phyloP scores from a whole-genome alignment of 64 coral and sea anemone species.

The Acropora yongei region DNA sequence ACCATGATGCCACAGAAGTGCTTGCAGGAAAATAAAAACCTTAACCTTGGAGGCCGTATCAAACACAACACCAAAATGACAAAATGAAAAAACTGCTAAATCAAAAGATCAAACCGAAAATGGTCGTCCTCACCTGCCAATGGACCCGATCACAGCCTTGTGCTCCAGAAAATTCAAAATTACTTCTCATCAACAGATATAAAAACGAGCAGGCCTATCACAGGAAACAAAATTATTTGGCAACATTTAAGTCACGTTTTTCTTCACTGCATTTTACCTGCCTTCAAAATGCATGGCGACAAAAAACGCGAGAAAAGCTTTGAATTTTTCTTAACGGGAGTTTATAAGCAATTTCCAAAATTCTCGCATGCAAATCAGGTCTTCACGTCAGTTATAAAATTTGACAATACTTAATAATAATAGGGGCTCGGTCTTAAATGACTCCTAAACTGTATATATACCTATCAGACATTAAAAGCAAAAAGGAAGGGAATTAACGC shows the following conservation, averaged over 20 bases:
- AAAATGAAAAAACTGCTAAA: too few species aligned
- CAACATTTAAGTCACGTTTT: too few species aligned
- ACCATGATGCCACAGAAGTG: too few species aligned
- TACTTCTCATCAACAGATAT: slow-evolving; percentile 98
- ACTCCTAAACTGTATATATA: background rate
- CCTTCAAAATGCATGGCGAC: too few species aligned
- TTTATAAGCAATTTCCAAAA: background rate
- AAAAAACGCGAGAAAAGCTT: too few species aligned
- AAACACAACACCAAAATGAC: too few species aligned
- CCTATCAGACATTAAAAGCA: background rate
- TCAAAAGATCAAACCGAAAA: too few species aligned
- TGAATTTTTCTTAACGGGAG: too few species aligned
- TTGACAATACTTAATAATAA: background rate
- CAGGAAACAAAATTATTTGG: background rate
- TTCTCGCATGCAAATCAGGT: background rate
- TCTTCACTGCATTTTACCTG: background rate
- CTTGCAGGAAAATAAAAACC: too few species aligned
- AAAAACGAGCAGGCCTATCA: slow-evolving; percentile 81
- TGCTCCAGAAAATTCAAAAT: slow-evolving; percentile 91
- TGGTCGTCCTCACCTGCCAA: slow-evolving; percentile 71
- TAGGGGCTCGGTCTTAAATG: background rate
- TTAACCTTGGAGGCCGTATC: too few species aligned
- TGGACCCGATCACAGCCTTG: slow-evolving; percentile 91
- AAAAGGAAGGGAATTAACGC: background rate
- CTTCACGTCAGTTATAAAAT: background rate